Evolutionary conservation across 2,797 vertebrate species (phyloP).

Genomic region (Melanotaenia maccullochi): DNA sequence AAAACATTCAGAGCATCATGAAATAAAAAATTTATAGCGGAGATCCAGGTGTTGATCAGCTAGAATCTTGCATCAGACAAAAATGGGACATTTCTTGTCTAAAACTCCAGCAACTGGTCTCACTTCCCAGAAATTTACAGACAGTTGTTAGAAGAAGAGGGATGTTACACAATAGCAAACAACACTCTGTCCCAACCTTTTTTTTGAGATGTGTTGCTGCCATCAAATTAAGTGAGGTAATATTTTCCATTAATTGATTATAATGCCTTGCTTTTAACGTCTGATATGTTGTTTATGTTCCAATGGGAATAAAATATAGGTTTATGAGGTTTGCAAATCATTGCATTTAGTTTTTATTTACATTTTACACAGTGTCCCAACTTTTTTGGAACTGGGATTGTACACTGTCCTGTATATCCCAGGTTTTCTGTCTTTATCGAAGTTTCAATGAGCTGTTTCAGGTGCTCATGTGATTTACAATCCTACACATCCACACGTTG

Average conservation of each 20-base stretch:
- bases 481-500: neutral
- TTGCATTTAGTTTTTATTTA: neutral
- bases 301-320: neutral
- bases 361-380: neutral
- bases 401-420: neutral
- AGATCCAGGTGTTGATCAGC: too few species aligned
- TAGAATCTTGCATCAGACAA: neutral
- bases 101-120: too few species aligned
- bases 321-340: neutral
- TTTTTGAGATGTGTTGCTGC: neutral
- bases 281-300: neutral
- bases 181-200: neutral
- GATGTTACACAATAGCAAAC: neutral
- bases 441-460: conserved; percentile 5
- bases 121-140: too few species aligned
- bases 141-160: too few species aligned
- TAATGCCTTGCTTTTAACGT: neutral
- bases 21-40: too few species aligned
- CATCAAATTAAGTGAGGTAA: neutral
- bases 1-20: too few species aligned
- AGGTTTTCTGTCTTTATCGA: neutral
- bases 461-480: conserved; percentile 15
- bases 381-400: neutral
- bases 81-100: neutral
- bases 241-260: neutral